Percentiles rank a stretch among this genome's conserved stretches.
phyloP scores from a whole-genome alignment of 2,888 invertebrate species.

The Chorisops tibialis region DNA sequence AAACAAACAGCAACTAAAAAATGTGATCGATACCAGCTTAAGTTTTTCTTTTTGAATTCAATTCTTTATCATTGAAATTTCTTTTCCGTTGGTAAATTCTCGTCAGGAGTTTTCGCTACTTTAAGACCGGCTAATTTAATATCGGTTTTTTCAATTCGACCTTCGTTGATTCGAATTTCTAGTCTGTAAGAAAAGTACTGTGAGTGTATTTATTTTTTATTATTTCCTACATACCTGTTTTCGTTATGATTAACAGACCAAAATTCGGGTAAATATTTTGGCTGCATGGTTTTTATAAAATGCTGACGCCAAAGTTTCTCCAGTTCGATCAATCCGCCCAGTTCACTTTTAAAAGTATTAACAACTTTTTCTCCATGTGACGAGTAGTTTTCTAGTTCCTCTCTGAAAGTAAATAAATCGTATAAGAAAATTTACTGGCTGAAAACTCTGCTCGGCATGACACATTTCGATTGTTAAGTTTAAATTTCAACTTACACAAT shows the following conservation, averaged over 20 bases:
- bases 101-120: background rate
- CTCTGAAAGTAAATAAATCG: constrained; percentile 48
- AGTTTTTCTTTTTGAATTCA: background rate
- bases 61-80: no score
- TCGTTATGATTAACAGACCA: constrained; percentile 76
- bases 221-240: no score
- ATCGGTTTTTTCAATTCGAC: constrained; percentile 53
- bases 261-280: constrained; percentile 64
- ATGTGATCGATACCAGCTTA: background rate
- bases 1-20: background rate
- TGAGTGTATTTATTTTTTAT: no score
- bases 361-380: constrained; percentile 62
- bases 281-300: constrained; percentile 70
- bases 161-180: constrained; percentile 55
- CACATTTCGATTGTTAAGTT: no score
- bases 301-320: constrained; percentile 74
- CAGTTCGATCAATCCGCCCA: constrained; percentile 62
- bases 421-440: no score
- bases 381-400: constrained; percentile 53
- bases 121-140: constrained; percentile 45
- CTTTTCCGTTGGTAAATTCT: no score
- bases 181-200: constrained; percentile 48
- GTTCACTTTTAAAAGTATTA: constrained; percentile 54
- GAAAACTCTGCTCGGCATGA: no score
- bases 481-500: constrained; percentile 50